Percentiles rank a stretch among this genome's conserved stretches.
Evolutionary conservation across 2,797 vertebrate genomes (phyloP).

Genomic region (Molossus alvarezi): DNA sequence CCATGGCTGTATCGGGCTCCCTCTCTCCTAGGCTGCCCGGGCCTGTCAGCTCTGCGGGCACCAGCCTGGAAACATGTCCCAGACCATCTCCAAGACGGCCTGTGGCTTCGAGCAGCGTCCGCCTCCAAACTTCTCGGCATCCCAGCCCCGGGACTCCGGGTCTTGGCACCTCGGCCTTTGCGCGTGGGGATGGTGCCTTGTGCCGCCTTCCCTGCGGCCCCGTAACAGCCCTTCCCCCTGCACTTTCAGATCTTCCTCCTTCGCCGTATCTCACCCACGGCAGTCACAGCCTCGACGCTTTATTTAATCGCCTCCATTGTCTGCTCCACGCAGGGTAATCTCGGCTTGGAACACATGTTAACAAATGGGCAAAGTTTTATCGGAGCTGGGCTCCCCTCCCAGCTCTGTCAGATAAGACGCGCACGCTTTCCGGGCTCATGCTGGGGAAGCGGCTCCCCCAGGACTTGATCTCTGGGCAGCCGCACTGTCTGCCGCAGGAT

Average conservation of each 20-base stretch:
- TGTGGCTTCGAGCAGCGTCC: fast-evolving
- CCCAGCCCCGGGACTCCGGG: fast-evolving
- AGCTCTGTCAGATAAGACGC: slow-evolving; percentile 21
- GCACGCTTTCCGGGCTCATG: background rate
- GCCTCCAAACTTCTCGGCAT: background rate
- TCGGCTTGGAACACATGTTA: background rate
- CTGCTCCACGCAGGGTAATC: slow-evolving; percentile 14
- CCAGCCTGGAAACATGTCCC: no score
- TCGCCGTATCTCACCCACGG: background rate
- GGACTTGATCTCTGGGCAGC: background rate
- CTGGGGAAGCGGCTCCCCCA: fast-evolving
- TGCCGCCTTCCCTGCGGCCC: fast-evolving
- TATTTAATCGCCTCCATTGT: slow-evolving; percentile 42
- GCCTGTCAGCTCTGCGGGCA: background rate
- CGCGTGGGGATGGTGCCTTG: fast-evolving
- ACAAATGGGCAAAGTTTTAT: slow-evolving; percentile 56
- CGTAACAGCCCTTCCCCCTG: fast-evolving
- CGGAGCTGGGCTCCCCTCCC: fast-evolving
- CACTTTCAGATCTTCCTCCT: background rate
- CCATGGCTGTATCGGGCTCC: fast-evolving
- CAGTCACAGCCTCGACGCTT: background rate
- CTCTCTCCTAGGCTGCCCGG: fast-evolving
- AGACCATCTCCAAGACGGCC: fast-evolving
- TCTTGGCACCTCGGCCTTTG: background rate
- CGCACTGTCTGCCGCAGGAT: fast-evolving